These are phyloP conservation scores for Chloroceryle amazona DNA, from an alignment of 2,797 vertebrate genomes.

Conservation along the genomic window DNA sequence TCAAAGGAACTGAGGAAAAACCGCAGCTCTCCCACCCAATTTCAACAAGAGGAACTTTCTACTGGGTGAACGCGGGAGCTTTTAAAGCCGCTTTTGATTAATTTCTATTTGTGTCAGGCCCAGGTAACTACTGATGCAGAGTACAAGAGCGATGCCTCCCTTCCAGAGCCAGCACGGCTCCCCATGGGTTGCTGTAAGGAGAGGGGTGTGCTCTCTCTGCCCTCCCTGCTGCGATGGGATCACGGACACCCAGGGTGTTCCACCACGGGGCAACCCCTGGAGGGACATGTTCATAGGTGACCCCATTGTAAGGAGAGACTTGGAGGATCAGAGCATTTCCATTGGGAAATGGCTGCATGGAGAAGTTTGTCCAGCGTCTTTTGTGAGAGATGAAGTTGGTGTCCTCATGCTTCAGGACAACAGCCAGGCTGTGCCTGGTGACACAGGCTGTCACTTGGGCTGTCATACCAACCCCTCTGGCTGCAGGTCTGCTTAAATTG, in stretches of 20 bases:
- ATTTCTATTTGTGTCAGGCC: constrained; percentile 49
- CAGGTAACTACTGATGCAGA: not conserved
- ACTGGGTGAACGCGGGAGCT: not conserved
- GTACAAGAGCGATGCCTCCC: not conserved
- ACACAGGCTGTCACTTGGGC: not conserved
- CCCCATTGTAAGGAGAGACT: not conserved
- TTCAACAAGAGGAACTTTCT: constrained; percentile 62
- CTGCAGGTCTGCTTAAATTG: not conserved
- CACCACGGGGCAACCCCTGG: not conserved
- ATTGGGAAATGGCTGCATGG: fast-evolving
- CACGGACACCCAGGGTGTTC: fast-evolving
- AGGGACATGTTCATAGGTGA: fast-evolving
- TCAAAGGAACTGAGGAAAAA: constrained; percentile 79
- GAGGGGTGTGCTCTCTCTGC: not conserved
- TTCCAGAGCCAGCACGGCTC: not conserved
- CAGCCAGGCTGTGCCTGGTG: not conserved
- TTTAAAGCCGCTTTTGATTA: constrained; percentile 67
- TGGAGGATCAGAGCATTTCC: not conserved
- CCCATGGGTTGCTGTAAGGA: not conserved
- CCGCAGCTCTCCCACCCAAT: constrained; percentile 77
- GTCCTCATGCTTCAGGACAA: not conserved
- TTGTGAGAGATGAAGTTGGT: not conserved
- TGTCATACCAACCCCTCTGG: not conserved
- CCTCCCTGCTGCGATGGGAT: fast-evolving
- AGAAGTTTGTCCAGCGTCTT: not conserved